Evolutionary conservation across 2,797 vertebrate genomes (phyloP).

Genomic region (Cossypha dichroa): DNA sequence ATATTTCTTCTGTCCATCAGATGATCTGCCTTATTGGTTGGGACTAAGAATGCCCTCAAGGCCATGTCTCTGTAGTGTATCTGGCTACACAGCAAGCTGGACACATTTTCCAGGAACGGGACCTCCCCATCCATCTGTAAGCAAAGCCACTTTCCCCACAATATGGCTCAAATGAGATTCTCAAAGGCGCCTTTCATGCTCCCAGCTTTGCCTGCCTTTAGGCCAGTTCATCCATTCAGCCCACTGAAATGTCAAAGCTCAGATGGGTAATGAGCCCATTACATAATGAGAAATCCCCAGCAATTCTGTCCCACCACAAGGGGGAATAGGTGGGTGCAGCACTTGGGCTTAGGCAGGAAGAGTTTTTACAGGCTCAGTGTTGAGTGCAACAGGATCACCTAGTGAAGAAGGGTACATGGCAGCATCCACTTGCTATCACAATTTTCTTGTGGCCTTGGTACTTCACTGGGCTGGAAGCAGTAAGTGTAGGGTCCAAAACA

Average conservation of each 20-base stretch:
- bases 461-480: background rate
- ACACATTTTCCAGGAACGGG: constrained; percentile 1
- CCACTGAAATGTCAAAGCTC: constrained; percentile 63
- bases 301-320: background rate
- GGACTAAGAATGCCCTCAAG: background rate
- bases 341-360: background rate
- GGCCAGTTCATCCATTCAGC: constrained; percentile 22
- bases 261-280: background rate
- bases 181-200: constrained; percentile 60
- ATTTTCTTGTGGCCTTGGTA: background rate
- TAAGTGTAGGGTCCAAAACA: background rate
- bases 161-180: background rate
- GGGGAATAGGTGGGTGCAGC: background rate
- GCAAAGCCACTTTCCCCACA: background rate
- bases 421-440: background rate
- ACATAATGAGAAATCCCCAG: constrained; percentile 1
- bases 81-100: background rate
- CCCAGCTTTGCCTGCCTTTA: background rate
- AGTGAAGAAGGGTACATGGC: background rate
- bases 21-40: background rate
- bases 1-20: background rate
- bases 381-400: background rate
- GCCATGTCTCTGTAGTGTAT: background rate
- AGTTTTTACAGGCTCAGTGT: background rate
- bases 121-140: background rate